Evolutionary conservation across 2,113 vertebrate genomes (phyloP), one percentile per base, ranked within the genome.

Genomic region (Oreochromis aureus): DNA sequence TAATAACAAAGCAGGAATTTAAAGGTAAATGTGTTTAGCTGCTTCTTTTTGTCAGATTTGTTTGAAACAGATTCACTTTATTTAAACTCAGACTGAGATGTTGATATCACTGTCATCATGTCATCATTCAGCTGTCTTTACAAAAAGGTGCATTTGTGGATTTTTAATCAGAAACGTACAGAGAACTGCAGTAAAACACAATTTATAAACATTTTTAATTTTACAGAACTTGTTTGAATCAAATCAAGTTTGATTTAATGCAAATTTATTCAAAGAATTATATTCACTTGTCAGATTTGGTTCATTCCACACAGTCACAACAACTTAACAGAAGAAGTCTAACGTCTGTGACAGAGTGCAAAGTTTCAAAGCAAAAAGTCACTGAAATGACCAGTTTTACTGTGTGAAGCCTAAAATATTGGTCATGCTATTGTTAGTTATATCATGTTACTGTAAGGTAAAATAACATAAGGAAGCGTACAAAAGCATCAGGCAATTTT

Each of bases 201-300:
- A 34, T 11, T 63, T 36, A n/a, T 0, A 2, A 36, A 36, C 32
- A 19, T 3, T 63, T 59, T 0, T 0, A 19, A 36, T 63, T 34
- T 63, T 0, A 34, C 3, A 34, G 0, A 63, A 63, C 59, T 63
- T 0, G 5, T 63, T 0, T 34, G 30, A 63, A 63, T 19, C 30
- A 19, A 1, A 36, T 63, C 16, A 3, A 63, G 1, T n/a, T 66
- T 39, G 1, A n/a, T 69, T 39, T 13, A 69, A 22, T 39, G 10
- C 34, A 39, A 1, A 0, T 22, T 22, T n/a, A n/a, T 4, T 18
- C 3, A 63, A 36, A 66, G 0, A 13, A 69, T 39, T 0, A 39
- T n/a, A 36, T 63, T 34, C 59, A 63, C 30, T 0, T 36, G 18
- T 63, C 59, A 63, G 34, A 66, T 66, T 63, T 63, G 61, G 32